phyloP scores from a whole-genome alignment of 2,888 invertebrate species.

The Hedya salicella region DNA sequence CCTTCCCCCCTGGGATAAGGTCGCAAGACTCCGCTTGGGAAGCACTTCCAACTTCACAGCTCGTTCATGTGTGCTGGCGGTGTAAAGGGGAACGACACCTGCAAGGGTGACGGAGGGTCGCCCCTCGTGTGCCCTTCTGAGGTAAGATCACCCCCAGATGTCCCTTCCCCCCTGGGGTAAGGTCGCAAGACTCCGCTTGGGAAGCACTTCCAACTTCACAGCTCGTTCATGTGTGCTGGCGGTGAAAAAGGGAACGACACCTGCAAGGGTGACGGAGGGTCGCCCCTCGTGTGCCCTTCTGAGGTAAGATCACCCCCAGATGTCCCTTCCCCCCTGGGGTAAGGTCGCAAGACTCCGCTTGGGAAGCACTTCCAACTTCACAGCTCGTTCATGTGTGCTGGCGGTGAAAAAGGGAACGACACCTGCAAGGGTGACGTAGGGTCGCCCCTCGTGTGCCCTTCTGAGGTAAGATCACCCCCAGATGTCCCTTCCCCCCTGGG shows the following conservation, averaged over 20 bases:
- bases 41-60: constrained; percentile 86
- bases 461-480: constrained; percentile 56
- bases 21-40: constrained; percentile 74
- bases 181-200: constrained; percentile 73
- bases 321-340: no score
- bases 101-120: constrained; percentile 89
- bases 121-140: constrained; percentile 87
- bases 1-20: no score
- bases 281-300: constrained; percentile 88
- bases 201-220: constrained; percentile 86
- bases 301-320: constrained; percentile 50
- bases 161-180: no score
- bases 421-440: constrained; percentile 90
- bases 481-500: not conserved
- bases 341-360: constrained; percentile 55
- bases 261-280: constrained; percentile 89
- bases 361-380: constrained; percentile 88
- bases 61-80: constrained; percentile 93
- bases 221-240: constrained; percentile 91
- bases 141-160: constrained; percentile 45
- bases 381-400: constrained; percentile 90
- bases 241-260: constrained; percentile 89
- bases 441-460: constrained; percentile 88
- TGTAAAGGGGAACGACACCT: constrained; percentile 88
- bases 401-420: constrained; percentile 89